These are phyloP conservation scores for Pseudomugil tenellus DNA, from an alignment of 2,797 vertebrate species.

Conservation along the genomic window DNA sequence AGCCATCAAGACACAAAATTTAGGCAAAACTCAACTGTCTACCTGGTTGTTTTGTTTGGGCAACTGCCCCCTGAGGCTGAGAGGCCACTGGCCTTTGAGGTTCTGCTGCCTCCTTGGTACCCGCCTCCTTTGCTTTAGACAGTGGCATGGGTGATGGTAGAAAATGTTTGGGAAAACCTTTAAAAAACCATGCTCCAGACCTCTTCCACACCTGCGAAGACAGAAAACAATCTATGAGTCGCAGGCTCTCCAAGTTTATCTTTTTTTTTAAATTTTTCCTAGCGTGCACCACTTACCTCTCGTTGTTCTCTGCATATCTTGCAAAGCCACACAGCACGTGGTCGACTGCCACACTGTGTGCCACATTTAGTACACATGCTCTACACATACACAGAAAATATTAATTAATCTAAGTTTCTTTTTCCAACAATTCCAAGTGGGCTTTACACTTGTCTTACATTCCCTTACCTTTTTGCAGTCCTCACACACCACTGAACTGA, in stretches of 20 bases:
- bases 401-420: background rate
- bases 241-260: background rate
- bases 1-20: background rate
- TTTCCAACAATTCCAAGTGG: too few relatives aligned
- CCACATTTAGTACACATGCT: slow-evolving; percentile 96
- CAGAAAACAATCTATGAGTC: background rate
- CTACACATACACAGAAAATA: slow-evolving; percentile 78
- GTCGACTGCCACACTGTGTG: slow-evolving; percentile 88
- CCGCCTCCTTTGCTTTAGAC: slow-evolving; percentile 81
- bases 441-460: slow-evolving; percentile 6
- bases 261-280: background rate
- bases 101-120: slow-evolving; percentile 50
- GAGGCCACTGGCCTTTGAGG: slow-evolving; percentile 42
- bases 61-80: slow-evolving; percentile 59
- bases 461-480: slow-evolving; percentile 95
- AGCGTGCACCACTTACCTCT: slow-evolving; percentile 85
- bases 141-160: slow-evolving; percentile 92
- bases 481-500: slow-evolving; percentile 93
- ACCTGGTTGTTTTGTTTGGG: slow-evolving; percentile 58
- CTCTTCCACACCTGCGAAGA: slow-evolving; percentile 94
- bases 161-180: slow-evolving; percentile 94
- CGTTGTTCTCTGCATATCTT: slow-evolving; percentile 98
- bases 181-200: slow-evolving; percentile 99
- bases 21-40: slow-evolving; percentile 5
- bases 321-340: slow-evolving; percentile 93